phyloP scores from a whole-genome alignment of 2,113 vertebrate species.

The Erythrolamprus reginae region DNA sequence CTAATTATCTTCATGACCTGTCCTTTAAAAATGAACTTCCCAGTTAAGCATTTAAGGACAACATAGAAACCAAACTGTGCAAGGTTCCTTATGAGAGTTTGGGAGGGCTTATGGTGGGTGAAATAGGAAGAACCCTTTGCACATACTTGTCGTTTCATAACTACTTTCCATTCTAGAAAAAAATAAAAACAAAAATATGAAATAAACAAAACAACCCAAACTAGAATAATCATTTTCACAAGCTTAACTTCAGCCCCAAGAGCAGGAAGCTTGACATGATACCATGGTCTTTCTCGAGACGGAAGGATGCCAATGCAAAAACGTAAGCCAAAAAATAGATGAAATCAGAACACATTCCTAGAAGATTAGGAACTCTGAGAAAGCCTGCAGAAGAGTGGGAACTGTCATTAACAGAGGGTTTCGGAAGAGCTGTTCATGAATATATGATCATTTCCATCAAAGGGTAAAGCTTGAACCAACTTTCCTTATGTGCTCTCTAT shows the following conservation, averaged over 20 bases:
- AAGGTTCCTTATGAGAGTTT: neutral
- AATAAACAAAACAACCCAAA: neutral
- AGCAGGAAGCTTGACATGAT: too few relatives aligned
- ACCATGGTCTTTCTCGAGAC: too few relatives aligned
- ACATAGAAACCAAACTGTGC: neutral
- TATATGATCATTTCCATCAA: neutral
- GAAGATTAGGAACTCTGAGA: neutral
- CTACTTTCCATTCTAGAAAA: neutral
- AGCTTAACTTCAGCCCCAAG: neutral
- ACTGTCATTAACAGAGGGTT: neutral
- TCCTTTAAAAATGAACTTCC: neutral
- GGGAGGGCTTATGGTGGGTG: neutral
- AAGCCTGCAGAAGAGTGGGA: neutral
- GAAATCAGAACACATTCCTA: neutral
- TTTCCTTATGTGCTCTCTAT: neutral
- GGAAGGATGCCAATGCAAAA: too few relatives aligned
- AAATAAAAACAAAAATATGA: neutral
- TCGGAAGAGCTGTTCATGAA: neutral
- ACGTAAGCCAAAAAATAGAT: too few relatives aligned
- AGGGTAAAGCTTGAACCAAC: neutral
- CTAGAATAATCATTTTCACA: neutral
- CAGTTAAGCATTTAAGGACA: neutral
- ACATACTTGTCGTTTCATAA: neutral
- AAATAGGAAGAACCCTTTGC: neutral
- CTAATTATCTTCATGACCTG: neutral